Conservation (phyloP, 2,113 vertebrate species). For the Petaurus breviceps region DNA sequence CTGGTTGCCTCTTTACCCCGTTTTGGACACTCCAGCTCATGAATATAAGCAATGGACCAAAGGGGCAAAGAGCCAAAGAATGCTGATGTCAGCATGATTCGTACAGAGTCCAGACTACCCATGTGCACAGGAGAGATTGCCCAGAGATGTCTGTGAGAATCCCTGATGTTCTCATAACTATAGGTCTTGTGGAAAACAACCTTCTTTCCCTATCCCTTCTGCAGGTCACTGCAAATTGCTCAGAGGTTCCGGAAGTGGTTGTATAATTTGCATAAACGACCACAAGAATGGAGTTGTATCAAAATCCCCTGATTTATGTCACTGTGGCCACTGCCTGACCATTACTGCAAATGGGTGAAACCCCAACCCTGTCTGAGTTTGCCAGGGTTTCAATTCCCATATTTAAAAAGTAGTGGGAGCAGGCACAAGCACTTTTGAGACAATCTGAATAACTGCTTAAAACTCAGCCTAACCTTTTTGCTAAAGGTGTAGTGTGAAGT, state of each 20-base stretch:
- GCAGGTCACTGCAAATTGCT: neutral
- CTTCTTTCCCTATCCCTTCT: neutral
- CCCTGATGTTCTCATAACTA: neutral
- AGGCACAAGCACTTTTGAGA: neutral
- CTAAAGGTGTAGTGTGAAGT: neutral
- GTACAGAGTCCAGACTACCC: neutral
- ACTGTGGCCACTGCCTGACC: neutral
- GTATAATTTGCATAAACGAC: neutral
- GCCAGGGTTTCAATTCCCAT: neutral
- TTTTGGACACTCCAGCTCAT: neutral
- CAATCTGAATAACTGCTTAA: neutral
- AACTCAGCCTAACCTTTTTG: neutral
- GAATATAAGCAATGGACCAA: neutral
- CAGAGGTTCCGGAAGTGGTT: neutral
- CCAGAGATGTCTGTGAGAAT: neutral
- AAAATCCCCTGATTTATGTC: neutral
- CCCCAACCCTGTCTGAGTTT: neutral
- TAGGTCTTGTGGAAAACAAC: neutral
- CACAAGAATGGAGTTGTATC: neutral
- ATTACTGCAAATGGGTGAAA: neutral
- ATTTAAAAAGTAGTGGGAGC: neutral
- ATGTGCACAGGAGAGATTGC: neutral
- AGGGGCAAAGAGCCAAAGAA: neutral
- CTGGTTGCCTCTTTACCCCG: neutral
- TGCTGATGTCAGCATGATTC: neutral